Conservation (phyloP, 2,113 vertebrate genomes). For the Nothocercus nigrocapillus region DNA sequence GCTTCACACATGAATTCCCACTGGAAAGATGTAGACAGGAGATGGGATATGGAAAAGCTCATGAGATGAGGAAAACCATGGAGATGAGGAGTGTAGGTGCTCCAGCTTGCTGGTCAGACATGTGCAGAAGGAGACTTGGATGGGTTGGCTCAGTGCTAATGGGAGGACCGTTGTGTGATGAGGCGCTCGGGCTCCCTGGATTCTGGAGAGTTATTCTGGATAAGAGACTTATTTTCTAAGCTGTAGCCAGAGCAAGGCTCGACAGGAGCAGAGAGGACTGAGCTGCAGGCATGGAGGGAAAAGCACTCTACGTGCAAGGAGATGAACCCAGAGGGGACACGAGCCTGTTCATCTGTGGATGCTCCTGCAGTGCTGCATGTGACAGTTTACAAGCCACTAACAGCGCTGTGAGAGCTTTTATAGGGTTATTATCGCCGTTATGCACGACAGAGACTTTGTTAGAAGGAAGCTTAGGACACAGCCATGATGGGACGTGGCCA, state of each 20-base stretch:
- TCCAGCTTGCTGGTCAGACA: not conserved
- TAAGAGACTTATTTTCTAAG: not conserved
- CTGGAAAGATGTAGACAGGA: not conserved
- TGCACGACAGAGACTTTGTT: fast-evolving
- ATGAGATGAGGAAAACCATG: not conserved
- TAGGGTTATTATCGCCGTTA: not conserved
- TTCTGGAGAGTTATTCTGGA: not conserved
- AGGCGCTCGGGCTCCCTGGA: not conserved
- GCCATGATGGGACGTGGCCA: not conserved
- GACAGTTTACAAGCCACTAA: not conserved
- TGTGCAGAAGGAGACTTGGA: not conserved
- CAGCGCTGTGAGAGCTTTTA: not conserved
- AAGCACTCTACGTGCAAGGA: not conserved
- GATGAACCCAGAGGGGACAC: not conserved
- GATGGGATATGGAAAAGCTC: not conserved
- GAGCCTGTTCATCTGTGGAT: not conserved
- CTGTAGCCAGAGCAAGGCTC: not conserved
- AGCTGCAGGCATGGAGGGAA: not conserved
- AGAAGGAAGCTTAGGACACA: not conserved
- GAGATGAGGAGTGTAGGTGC: fast-evolving
- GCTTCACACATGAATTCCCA: fast-evolving
- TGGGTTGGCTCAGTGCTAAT: not conserved
- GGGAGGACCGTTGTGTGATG: not conserved
- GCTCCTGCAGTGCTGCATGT: too few relatives aligned
- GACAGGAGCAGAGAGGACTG: not conserved